Conservation (phyloP, 2,797 vertebrate species). For the Lagorchestes hirsutus region DNA sequence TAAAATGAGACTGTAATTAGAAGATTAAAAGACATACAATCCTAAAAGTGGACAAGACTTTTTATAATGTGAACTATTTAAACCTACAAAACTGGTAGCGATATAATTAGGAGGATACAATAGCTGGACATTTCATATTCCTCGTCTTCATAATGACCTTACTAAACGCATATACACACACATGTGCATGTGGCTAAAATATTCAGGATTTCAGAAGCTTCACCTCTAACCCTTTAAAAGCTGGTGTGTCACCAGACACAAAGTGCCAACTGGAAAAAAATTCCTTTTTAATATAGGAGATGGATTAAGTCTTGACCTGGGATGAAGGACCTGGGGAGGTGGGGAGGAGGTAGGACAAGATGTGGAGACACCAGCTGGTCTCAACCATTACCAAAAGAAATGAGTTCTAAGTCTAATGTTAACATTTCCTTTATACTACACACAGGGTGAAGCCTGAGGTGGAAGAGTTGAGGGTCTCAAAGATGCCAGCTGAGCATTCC, state of each 20-base stretch:
- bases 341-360: background rate
- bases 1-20: background rate
- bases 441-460: accelerated
- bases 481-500: background rate
- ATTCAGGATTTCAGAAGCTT: background rate
- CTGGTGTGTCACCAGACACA: background rate
- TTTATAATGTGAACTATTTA: no score
- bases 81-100: background rate
- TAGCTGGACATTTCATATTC: no score
- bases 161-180: background rate
- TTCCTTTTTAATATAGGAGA: background rate
- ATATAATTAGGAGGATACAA: no score
- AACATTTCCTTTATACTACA: background rate
- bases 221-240: background rate
- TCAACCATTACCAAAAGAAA: background rate
- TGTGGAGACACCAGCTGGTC: background rate
- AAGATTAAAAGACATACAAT: background rate
- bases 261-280: background rate
- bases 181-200: background rate
- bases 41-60: background rate
- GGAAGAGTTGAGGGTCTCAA: no score
- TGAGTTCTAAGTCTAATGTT: background rate
- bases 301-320: background rate
- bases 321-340: background rate
- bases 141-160: background rate